Base-by-base conservation (phyloP, 2,888 invertebrate species). In the Trissolcus japonicus region DNA sequence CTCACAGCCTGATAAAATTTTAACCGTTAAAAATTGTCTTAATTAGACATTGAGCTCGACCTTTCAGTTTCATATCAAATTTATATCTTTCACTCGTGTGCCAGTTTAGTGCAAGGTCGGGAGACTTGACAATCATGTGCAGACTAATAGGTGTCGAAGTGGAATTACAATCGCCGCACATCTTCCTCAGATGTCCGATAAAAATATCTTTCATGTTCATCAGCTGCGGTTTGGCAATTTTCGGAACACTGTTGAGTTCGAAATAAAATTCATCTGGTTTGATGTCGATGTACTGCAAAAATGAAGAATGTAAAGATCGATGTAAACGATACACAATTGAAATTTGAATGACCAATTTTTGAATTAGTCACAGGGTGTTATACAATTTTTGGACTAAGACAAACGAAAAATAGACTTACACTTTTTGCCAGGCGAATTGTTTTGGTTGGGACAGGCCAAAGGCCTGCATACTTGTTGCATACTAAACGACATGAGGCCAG, bases 21-120 rank as follows among this genome's bases (percentile, higher is more conserved):
- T 0, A 43, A 43, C 43, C 11, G 43, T 14, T 43, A 3, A 16
- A 16, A 46, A 46, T 6, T 46, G 46, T 46, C 11, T 16, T n/a
- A 46, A 46, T n/a, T 16, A 6, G n/a, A 14, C 6, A 16, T 46
- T 16, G 16, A 46, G 16, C 46, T 46, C 46, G 16, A 93, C 93
- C 92, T 89, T 91, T 91, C 56, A 90, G 91, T 69, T 91, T 89
- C 11, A 94, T 89, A 76, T 91, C 91, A 53, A 95, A 86, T 67
- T 87, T 88, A 84, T 95, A 95, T 41, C 92, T 90, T 87, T 95
- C 95, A 79, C 93, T 91, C 0, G 95, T 95, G 1, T 89, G 89
- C 93, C 94, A 94, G 79, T 91, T 91, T 7, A 95, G 90, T 0
- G 87, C 84, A 4, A 92, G 81, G 79, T 91, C 90, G 2, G 89